Evolutionary conservation across 2,888 invertebrate genomes (phyloP), one percentile per base, ranked within the genome.

Genomic region (Rhamphomyia laevipes): DNA sequence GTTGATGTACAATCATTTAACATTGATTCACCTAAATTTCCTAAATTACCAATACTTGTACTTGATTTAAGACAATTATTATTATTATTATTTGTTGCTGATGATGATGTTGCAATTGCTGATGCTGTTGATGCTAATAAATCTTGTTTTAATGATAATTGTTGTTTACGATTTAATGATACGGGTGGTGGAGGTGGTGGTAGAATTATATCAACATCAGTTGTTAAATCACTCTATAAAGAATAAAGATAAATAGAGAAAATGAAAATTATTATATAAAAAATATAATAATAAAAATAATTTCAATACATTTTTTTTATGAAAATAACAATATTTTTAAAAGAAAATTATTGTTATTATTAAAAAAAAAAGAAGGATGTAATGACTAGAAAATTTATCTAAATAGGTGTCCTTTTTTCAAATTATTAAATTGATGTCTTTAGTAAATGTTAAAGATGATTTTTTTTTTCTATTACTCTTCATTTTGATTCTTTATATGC

Each of bases 1-100:
- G 66, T 67, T 35, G 64, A 64, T 33, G 68, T 59, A 58, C 68
- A 68, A 47, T 68, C 70, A 50, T 68, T 70, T 43, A 69, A 55
- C 51, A 66, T 60, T 43, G 60, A 57, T 48, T 60, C 60, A 42
- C 42, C 42, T 23, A 42, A 15, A 23, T 21, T 23, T 27, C 27
- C 42, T 23, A 42, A 23, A 27, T 15, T 40, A 12, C 18, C 18
- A 23, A 38, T 27, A 35, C 35, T 50, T 18, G 17, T 46, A 31
- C 46, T 46, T n/a, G 49, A 35, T 45, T 48, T 42, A 15, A 33
- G 17, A 18, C 42, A 18, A 23, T 7, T 42, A 27, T 15, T 42
- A 41, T 41, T 18, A 18, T 12, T 41, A 10, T 27, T 42, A 38
- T 27, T 37, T 43, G 23, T 45, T 47, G 11, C 38, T 27, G 12